phyloP scores from a whole-genome alignment of 1,140 invertebrate genomes.

The Euglossa dilemma region DNA sequence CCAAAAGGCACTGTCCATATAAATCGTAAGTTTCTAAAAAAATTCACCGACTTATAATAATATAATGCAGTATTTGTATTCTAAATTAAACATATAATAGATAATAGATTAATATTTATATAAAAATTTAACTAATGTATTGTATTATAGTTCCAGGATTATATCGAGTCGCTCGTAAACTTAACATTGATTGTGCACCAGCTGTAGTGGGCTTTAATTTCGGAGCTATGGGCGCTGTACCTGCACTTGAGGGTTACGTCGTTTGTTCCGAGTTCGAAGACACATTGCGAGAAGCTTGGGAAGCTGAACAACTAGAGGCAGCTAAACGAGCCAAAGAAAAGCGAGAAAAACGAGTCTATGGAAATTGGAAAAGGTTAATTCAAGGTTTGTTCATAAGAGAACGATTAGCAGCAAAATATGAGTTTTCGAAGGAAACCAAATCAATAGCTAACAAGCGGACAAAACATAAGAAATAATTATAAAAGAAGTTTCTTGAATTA shows the following conservation, averaged over 20 bases:
- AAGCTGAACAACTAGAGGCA: slow-evolving; percentile 89
- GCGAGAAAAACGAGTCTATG: slow-evolving; percentile 90
- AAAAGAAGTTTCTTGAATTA: not conserved
- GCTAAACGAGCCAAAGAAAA: slow-evolving; percentile 88
- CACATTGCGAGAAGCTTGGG: slow-evolving; percentile 93
- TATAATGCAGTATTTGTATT: too few species aligned
- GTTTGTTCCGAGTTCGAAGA: slow-evolving; percentile 96
- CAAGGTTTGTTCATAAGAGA: slow-evolving; percentile 93
- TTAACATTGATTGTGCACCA: slow-evolving; percentile 96
- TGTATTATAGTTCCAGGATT: slow-evolving; percentile 90
- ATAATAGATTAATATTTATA: too few species aligned
- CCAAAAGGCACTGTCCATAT: slow-evolving; percentile 97
- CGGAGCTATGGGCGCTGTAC: slow-evolving; percentile 91
- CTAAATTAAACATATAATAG: too few species aligned
- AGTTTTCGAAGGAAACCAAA: slow-evolving; percentile 82
- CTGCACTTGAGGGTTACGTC: slow-evolving; percentile 95
- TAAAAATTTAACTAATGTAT: not conserved
- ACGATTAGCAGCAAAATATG: slow-evolving; percentile 90
- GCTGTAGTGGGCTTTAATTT: slow-evolving; percentile 98
- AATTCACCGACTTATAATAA: not conserved
- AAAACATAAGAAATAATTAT: slow-evolving; percentile 29
- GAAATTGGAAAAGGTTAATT: slow-evolving; percentile 95
- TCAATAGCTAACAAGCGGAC: slow-evolving; percentile 32
- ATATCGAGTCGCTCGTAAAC: slow-evolving; percentile 92
- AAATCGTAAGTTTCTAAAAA: slow-evolving; percentile 84